Conservation (phyloP, 1,140 invertebrate species). For the Metopolophium dirhodum region DNA sequence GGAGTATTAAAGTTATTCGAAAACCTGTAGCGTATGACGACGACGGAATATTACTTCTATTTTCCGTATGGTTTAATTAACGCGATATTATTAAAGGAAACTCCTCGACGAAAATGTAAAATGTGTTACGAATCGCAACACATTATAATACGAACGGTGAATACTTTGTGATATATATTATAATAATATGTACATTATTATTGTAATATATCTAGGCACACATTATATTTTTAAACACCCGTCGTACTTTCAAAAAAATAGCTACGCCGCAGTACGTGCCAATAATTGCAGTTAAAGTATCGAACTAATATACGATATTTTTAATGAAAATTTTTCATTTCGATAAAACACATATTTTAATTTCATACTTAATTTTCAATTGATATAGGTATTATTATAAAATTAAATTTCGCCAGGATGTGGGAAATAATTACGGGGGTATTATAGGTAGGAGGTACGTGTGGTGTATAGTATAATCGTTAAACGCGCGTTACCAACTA, state of each 20-base stretch:
- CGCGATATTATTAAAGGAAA: not conserved
- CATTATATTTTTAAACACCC: not conserved
- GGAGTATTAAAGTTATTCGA: slow-evolving; percentile 41
- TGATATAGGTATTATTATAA: not conserved
- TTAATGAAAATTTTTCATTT: not conserved
- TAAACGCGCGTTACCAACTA: not conserved
- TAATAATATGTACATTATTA: not conserved
- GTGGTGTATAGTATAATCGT: not conserved
- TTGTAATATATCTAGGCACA: not conserved
- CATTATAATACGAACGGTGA: not conserved
- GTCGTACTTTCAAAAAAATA: not conserved
- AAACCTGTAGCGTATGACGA: not conserved
- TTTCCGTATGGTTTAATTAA: slow-evolving; percentile 22
- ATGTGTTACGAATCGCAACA: not conserved
- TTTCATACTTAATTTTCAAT: not conserved
- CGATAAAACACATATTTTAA: not conserved
- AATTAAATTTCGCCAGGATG: not conserved
- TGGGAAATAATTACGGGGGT: not conserved
- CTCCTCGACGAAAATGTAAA: not conserved
- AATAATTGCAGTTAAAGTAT: not conserved
- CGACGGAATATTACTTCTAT: not conserved
- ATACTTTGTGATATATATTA: not conserved
- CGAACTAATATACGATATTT: not conserved
- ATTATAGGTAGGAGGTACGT: no score
- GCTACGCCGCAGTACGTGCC: not conserved